Evolutionary conservation across 2,797 vertebrate genomes (phyloP).

Genomic region (Sebastiscus albofasciatus): DNA sequence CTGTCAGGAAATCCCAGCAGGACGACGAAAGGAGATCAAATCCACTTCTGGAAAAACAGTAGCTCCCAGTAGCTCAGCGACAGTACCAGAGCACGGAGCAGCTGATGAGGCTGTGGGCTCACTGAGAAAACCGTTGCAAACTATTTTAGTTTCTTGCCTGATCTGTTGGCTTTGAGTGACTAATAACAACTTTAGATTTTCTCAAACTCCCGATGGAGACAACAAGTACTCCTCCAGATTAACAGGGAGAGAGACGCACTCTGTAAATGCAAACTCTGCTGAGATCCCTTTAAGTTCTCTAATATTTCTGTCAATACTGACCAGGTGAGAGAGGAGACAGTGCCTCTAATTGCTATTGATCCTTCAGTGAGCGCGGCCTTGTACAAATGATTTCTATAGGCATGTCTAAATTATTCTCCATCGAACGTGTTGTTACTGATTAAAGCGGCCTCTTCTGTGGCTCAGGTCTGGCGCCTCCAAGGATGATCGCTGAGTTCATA

Average conservation of each 20-base stretch:
- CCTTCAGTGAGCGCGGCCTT: slow-evolving; percentile 15
- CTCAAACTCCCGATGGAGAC: slow-evolving; percentile 20
- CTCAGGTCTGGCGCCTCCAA: slow-evolving; percentile 2
- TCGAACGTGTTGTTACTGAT: slow-evolving; percentile 25
- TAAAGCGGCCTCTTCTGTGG: slow-evolving; percentile 30
- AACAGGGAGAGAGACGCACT: background rate
- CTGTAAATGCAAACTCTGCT: slow-evolving; percentile 20
- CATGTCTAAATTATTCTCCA: slow-evolving; percentile 44
- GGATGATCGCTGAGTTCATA: slow-evolving; percentile 49
- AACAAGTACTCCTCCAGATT: slow-evolving; percentile 25
- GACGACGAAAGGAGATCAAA: slow-evolving; percentile 20
- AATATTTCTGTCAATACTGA: slow-evolving; percentile 55
- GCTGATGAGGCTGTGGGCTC: slow-evolving; percentile 12
- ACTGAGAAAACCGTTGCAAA: slow-evolving; percentile 27
- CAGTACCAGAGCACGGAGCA: background rate
- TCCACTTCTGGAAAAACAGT: slow-evolving; percentile 24
- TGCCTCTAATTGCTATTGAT: slow-evolving; percentile 61
- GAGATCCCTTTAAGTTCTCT: slow-evolving; percentile 30
- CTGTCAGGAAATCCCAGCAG: slow-evolving; percentile 51
- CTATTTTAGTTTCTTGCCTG: slow-evolving; percentile 29
- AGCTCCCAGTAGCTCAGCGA: slow-evolving; percentile 4
- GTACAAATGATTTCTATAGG: slow-evolving; percentile 50
- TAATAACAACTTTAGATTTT: slow-evolving; percentile 50
- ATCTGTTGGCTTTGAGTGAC: slow-evolving; percentile 25
- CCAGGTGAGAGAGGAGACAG: slow-evolving; percentile 31